Evolutionary conservation across 2,113 vertebrate genomes (phyloP).

Genomic region (Notarius quadriscutis): DNA sequence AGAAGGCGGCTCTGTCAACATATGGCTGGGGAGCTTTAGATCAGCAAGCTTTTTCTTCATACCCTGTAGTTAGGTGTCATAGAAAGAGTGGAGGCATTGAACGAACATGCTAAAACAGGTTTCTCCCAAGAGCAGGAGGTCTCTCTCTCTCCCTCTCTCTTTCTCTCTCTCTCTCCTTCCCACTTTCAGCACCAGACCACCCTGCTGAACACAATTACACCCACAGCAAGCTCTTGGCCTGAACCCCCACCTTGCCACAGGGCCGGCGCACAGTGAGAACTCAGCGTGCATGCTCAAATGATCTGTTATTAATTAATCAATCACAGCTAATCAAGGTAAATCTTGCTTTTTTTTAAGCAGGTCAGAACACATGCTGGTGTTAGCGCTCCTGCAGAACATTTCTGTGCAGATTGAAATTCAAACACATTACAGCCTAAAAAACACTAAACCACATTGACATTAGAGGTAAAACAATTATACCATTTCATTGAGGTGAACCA

Average conservation of each 20-base stretch:
- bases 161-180: constrained; percentile 41
- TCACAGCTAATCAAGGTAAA: constrained; percentile 62
- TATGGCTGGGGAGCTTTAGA: constrained; percentile 46
- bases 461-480: neutral
- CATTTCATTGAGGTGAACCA: neutral
- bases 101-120: constrained; percentile 52
- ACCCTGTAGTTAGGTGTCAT: constrained; percentile 40
- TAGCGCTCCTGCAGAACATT: constrained; percentile 28
- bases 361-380: constrained; percentile 60
- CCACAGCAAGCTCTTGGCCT: constrained; percentile 55
- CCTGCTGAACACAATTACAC: constrained; percentile 57
- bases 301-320: constrained; percentile 64
- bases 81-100: constrained; percentile 36
- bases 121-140: constrained; percentile 54
- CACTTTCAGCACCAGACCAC: constrained; percentile 49
- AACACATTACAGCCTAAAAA: neutral
- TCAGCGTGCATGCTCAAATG: constrained; percentile 58
- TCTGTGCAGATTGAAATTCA: neutral
- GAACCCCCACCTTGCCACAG: constrained; percentile 45
- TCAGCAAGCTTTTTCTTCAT: constrained; percentile 36
- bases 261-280: constrained; percentile 52
- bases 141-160: constrained; percentile 19
- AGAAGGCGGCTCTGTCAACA: constrained; percentile 32
- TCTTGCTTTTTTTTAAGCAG: constrained; percentile 54
- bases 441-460: neutral